phyloP scores from a whole-genome alignment of 1,140 invertebrate species.

The Drosophila subpulchrella region DNA sequence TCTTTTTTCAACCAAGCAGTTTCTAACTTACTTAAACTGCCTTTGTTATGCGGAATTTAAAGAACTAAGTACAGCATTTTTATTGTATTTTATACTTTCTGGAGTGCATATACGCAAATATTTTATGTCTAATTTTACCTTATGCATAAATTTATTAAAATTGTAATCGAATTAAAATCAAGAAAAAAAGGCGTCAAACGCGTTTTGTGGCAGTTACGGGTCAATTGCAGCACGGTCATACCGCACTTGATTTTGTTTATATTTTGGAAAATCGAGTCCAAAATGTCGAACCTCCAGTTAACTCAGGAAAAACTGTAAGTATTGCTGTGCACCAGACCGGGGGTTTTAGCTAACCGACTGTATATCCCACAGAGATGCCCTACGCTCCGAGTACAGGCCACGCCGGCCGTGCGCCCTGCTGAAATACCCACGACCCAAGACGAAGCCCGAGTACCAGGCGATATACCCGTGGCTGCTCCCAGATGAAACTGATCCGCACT shows the following conservation, averaged over 20 bases:
- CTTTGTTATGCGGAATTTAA: too few relatives aligned
- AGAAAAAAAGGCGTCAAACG: neutral
- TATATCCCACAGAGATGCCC: slow-evolving; percentile 43
- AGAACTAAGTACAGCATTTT: too few relatives aligned
- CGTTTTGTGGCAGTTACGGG: neutral
- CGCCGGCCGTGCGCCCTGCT: slow-evolving; percentile 64
- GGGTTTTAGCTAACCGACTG: neutral
- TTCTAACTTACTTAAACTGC: too few relatives aligned
- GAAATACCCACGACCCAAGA: slow-evolving; percentile 71
- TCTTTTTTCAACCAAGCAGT: too few relatives aligned
- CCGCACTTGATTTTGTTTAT: slow-evolving; percentile 61
- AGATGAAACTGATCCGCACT: slow-evolving; percentile 74
- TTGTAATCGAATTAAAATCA: too few relatives aligned
- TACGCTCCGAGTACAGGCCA: slow-evolving; percentile 71
- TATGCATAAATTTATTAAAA: too few relatives aligned
- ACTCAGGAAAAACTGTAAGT: slow-evolving; percentile 79
- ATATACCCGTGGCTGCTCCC: slow-evolving; percentile 71
- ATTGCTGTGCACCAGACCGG: neutral
- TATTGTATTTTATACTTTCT: too few relatives aligned
- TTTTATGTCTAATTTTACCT: too few relatives aligned
- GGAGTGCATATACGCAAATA: too few relatives aligned
- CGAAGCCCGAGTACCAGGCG: slow-evolving; percentile 69
- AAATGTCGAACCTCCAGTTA: slow-evolving; percentile 69
- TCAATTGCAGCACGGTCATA: slow-evolving; percentile 12
- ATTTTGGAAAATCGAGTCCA: slow-evolving; percentile 45